Evolutionary conservation across 2,888 invertebrate species (phyloP).

Genomic region (Anorthoa munda): DNA sequence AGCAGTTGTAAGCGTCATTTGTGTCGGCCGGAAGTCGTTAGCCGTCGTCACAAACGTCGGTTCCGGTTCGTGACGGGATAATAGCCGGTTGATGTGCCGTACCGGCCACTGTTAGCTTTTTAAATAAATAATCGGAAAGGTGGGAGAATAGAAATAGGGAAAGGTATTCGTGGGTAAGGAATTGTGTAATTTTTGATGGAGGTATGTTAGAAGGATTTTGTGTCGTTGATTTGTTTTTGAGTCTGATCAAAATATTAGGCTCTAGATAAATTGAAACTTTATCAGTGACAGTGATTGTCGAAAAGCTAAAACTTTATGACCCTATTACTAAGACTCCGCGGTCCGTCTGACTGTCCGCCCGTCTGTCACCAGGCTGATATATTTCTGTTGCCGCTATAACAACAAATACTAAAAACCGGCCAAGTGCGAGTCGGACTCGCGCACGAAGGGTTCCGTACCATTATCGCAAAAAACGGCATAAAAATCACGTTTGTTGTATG

Average conservation of each 20-base stretch:
- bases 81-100: conserved; percentile 68
- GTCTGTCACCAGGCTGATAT: too few relatives aligned
- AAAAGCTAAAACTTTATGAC: too few relatives aligned
- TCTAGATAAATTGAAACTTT: too few relatives aligned
- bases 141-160: conserved; percentile 18
- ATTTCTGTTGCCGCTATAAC: too few relatives aligned
- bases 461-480: too few relatives aligned
- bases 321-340: too few relatives aligned
- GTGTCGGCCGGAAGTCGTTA: conserved; percentile 81
- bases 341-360: too few relatives aligned
- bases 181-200: not conserved
- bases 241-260: not conserved
- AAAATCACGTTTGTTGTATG: too few relatives aligned
- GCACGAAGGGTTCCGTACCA: too few relatives aligned
- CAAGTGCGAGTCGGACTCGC: too few relatives aligned
- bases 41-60: conserved; percentile 74
- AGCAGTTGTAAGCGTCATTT: conserved; percentile 73
- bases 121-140: conserved; percentile 64
- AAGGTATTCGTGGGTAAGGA: not conserved
- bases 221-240: not conserved
- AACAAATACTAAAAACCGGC: too few relatives aligned
- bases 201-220: not conserved
- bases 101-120: conserved; percentile 54
- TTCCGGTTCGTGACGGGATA: conserved; percentile 76
- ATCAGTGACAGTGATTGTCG: too few relatives aligned